A percentile compares a stretch with the other conserved stretches of the same genome.
Conservation (phyloP, 2,797 vertebrate genomes). For the Hybognathus amarus region DNA sequence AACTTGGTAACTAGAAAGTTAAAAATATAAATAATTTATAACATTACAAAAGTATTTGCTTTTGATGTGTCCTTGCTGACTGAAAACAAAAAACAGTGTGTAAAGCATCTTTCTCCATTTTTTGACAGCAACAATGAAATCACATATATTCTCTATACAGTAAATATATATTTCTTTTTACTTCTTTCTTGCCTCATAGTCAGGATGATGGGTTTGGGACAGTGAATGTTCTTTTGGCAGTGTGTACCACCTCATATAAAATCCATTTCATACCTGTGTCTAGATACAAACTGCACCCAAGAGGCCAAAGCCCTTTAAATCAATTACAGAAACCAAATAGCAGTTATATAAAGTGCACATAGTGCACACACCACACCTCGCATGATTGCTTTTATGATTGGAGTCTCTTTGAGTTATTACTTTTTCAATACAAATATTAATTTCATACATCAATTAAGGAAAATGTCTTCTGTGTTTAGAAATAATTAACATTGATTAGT, state of each 20-base stretch:
- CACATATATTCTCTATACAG: background rate
- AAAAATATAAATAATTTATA: background rate
- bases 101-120: background rate
- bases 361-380: constrained; percentile 60
- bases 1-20: background rate
- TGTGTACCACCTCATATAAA: constrained; percentile 67
- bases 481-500: constrained; percentile 29
- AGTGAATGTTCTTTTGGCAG: background rate
- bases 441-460: constrained; percentile 26
- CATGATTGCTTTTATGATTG: constrained; percentile 52
- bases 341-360: constrained; percentile 72
- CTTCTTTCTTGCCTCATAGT: background rate
- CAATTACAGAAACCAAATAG: constrained; percentile 73
- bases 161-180: no score
- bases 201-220: background rate
- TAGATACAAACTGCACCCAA: constrained; percentile 66
- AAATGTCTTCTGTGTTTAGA: constrained; percentile 30
- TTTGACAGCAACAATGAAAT: background rate
- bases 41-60: background rate
- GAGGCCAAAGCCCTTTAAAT: constrained; percentile 63
- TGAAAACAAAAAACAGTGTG: background rate
- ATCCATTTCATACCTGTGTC: constrained; percentile 70
- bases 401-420: constrained; percentile 58
- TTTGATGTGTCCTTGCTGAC: background rate
- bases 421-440: constrained; percentile 43